phyloP scores from a whole-genome alignment of 2,888 invertebrate genomes.

The Chironomus tentans region DNA sequence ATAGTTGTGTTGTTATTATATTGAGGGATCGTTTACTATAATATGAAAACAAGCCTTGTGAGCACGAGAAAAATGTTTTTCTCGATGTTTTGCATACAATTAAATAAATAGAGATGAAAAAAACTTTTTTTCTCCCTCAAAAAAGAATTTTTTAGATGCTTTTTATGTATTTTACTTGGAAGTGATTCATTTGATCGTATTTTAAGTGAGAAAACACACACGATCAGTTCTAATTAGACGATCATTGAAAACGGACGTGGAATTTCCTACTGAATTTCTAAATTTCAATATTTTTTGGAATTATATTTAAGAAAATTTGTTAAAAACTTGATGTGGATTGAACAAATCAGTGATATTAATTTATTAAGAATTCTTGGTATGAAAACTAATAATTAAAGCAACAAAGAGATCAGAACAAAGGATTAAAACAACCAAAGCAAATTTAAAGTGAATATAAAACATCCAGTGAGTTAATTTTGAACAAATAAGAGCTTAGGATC shows the following conservation, averaged over 20 bases:
- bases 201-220: neutral
- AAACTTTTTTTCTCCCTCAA: neutral
- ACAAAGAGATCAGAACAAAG: no score
- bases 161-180: neutral
- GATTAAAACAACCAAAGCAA: no score
- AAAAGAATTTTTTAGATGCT: neutral
- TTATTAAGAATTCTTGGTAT: no score
- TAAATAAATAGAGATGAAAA: slow-evolving; percentile 13
- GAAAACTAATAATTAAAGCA: no score
- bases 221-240: slow-evolving; percentile 1
- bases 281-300: no score
- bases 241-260: neutral
- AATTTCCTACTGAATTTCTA: neutral
- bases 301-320: no score
- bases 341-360: no score
- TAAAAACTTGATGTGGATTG: no score
- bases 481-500: no score
- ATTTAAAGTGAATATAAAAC: no score
- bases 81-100: slow-evolving; percentile 15
- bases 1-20: neutral
- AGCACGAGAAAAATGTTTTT: slow-evolving; percentile 1
- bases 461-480: no score
- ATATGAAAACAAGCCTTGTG: neutral
- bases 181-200: neutral
- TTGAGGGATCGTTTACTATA: slow-evolving; percentile 5